Conservation (phyloP, 23 tunicate genomes). For the Trididemnum nubilum region DNA sequence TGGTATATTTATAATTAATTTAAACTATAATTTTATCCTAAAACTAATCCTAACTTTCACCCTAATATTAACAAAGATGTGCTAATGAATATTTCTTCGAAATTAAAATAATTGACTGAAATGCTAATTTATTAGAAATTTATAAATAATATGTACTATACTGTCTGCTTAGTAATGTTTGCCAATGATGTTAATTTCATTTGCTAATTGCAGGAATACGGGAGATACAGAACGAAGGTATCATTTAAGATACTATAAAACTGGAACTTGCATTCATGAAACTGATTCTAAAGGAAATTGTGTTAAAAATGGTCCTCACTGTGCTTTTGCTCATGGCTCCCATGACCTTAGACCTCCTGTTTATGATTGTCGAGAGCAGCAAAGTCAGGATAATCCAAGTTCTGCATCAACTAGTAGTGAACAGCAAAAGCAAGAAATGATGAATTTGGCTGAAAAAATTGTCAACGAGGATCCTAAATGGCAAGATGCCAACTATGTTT, state of each 20-base stretch:
- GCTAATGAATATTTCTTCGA: too few relatives aligned
- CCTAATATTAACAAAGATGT: too few relatives aligned
- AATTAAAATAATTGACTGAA: too few relatives aligned
- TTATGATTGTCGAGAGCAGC: conserved; percentile 83
- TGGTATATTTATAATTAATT: too few relatives aligned
- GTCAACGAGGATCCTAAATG: conserved; percentile 98
- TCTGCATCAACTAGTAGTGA: conserved; percentile 8
- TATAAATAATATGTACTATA: too few relatives aligned
- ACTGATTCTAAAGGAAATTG: conserved; percentile 98
- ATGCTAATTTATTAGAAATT: too few relatives aligned
- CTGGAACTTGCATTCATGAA: conserved; percentile 98
- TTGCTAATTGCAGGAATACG: too few relatives aligned
- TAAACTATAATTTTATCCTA: too few relatives aligned
- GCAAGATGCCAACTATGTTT: conserved; percentile 93
- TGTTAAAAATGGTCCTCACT: conserved; percentile 99
- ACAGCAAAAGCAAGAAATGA: conserved; percentile 34
- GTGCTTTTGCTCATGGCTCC: conserved; percentile 99
- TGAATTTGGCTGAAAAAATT: conserved; percentile 84
- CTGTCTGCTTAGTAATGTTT: too few relatives aligned
- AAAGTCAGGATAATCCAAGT: conserved; percentile 33
- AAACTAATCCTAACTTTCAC: too few relatives aligned
- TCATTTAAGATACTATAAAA: conserved; percentile 97
- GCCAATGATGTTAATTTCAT: too few relatives aligned
- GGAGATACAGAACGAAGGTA: conserved; percentile 99
- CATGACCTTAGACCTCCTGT: conserved; percentile 92